Percentiles rank a stretch among this genome's conserved stretches.
Evolutionary conservation across 2,113 vertebrate species (phyloP).

Genomic region (Onychostoma macrolepis): DNA sequence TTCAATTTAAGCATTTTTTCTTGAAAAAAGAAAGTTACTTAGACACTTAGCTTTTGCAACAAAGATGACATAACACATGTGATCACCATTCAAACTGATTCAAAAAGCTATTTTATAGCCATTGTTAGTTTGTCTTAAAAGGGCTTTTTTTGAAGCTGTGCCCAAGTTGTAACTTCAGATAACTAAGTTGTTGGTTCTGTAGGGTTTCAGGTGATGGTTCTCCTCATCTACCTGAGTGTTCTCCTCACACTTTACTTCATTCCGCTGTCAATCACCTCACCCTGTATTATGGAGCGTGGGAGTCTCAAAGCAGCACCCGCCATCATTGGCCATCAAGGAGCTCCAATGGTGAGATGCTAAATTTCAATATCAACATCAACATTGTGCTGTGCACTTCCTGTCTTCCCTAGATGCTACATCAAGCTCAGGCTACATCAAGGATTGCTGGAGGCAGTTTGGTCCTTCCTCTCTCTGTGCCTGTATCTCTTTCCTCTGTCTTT

Average conservation of each 20-base stretch:
- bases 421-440: conserved; percentile 7
- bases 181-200: conserved; percentile 17
- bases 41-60: background rate
- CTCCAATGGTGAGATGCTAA: conserved; percentile 83
- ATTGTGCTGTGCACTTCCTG: conserved; percentile 2
- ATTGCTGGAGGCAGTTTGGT: background rate
- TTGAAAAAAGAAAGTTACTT: no score
- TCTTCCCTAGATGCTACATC: background rate
- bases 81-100: no score
- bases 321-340: conserved; percentile 89
- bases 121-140: background rate
- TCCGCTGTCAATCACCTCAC: conserved; percentile 90
- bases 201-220: conserved; percentile 87
- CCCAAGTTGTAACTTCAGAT: background rate
- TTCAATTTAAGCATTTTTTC: no score
- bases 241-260: conserved; percentile 87
- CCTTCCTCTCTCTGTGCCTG: background rate
- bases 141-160: background rate
- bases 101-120: background rate
- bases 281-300: conserved; percentile 92
- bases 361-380: no score
- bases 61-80: background rate
- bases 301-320: conserved; percentile 83
- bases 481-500: conserved; percentile 3
- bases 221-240: conserved; percentile 83